phyloP scores from a whole-genome alignment of 2,797 vertebrate genomes.

The Pampus argenteus region DNA sequence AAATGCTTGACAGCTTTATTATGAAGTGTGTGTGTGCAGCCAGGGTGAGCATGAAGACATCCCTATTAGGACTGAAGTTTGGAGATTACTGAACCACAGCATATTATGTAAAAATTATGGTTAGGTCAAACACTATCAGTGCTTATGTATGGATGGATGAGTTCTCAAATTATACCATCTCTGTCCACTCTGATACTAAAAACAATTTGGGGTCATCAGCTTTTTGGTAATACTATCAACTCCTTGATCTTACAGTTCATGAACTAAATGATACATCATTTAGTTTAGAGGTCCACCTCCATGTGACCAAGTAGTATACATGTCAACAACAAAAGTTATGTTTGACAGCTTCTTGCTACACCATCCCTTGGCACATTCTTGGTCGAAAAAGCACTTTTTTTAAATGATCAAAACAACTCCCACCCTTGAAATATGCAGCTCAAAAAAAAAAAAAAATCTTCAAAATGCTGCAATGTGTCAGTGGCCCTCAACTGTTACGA shows the following conservation, averaged over 20 bases:
- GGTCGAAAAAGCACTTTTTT: conserved; percentile 9
- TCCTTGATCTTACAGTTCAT: neutral
- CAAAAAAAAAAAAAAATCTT: neutral
- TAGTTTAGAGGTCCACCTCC: neutral
- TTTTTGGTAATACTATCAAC: neutral
- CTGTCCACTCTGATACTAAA: neutral
- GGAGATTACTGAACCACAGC: conserved; percentile 24
- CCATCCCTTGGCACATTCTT: neutral
- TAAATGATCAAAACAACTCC: conserved; percentile 2
- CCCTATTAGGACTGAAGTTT: conserved; percentile 29
- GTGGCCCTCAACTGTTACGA: neutral
- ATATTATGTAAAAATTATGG: conserved; percentile 43
- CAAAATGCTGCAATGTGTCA: neutral
- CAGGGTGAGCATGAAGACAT: conserved; percentile 36
- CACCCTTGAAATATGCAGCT: neutral
- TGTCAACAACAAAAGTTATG: neutral
- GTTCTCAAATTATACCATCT: neutral
- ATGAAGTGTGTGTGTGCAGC: conserved; percentile 37
- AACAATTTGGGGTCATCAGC: neutral
- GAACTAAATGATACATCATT: neutral
- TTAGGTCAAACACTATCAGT: conserved; percentile 34
- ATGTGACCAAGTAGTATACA: neutral
- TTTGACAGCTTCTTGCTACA: neutral
- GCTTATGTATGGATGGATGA: conserved; percentile 7
- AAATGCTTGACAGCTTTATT: conserved; percentile 43